Evolutionary conservation across 1,140 invertebrate species (phyloP), one percentile per base, ranked within the genome.

Genomic region (Drosophila tristis): DNA sequence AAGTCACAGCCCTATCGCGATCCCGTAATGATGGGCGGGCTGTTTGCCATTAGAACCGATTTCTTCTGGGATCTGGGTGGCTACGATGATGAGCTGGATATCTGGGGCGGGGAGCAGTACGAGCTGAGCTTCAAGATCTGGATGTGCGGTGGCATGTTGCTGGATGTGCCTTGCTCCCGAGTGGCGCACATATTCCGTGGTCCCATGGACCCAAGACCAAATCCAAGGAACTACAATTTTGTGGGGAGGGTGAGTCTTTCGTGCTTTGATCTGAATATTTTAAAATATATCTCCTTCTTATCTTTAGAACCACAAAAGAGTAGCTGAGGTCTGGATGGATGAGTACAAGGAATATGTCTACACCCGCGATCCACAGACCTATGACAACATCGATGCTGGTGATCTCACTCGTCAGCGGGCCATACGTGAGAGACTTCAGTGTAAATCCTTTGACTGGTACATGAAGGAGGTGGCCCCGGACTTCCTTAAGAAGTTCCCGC

Each of bases 21-120:
- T 91, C 97, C 98, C 0, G 96, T 98, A n/a, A 99, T 99, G 98
- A 98, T 98, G 60, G 98, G 98, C n/a, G 98, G 98, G 2, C 87
- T 99, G 23, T 98, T 99, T 93, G 97, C 97, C 16, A 98, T 98
- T 15, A 96, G 96, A 62, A 92, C 95, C 2, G 94, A 96, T 57
- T 98, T 97, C 90, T 99, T 99, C 92, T 99, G 98, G 96, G 97
- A 99, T 92, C 93, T 99, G 61, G 98, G 98, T 8, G 97, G 97
- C 2, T 99, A 99, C 90, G 98, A 99, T 93, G 95, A 95, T 20
- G 95, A 95, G 25, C 94, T 99, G 85, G 98, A 96, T 71, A 96
- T 95, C 92, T 99, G 98, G 98, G 98, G 98, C 31, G 98, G 98
- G 13, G 98, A 99, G 92, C 99, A 99, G 87, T 96, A 99, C 64